Base-by-base conservation (phyloP, 2,888 invertebrate species). In the Orthonychiurus folsomi region DNA sequence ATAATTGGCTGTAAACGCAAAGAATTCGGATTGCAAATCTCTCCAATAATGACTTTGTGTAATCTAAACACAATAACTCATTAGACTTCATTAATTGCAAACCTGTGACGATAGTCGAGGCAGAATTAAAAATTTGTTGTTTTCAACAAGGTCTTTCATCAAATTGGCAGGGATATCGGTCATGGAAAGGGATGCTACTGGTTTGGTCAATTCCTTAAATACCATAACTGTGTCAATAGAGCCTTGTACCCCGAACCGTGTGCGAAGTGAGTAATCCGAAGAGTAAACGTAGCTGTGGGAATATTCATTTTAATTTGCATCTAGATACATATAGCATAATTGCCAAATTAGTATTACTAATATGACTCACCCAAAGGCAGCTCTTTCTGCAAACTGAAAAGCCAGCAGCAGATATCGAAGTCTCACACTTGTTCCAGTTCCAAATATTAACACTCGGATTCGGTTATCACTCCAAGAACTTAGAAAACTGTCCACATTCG, bases 91-190 rank as follows among this genome's bases (percentile, higher is more conserved):
- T n/a, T n/a, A n/a, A n/a, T n/a, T 48, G 15, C 25, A 2, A 21
- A 85, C 89, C 82, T 94, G 94, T n/a, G 93, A 93, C 0, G 93
- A 93, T 3, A 96, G 80, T 61, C 95, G 80, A 0, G 95, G 95
- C 70, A 96, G 78, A 26, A 87, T 84, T 60, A 96, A 81, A 79
- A 88, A 90, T 77, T 90, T 89, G 79, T 96, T 93, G 55, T 87
- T 85, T 62, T 89, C 86, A 63, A 96, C 87, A 61, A 94, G 84
- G 77, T 94, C 90, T 69, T 87, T 87, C 77, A 96, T 82, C 0
- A 92, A 89, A 73, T 87, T 85, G 26, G 89, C 86, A 15, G 93
- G 88, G 75, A 96, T 89, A 77, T 93, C 92, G 55, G 87, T 84
- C 86, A 94, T 93, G 73, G 88, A 87, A 67, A 93, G 84, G 66